Percentiles rank a stretch among this genome's conserved stretches.
These are phyloP conservation scores for Xenus cinereus DNA, from an alignment of 2,113 vertebrate species.

Conservation along the genomic window DNA sequence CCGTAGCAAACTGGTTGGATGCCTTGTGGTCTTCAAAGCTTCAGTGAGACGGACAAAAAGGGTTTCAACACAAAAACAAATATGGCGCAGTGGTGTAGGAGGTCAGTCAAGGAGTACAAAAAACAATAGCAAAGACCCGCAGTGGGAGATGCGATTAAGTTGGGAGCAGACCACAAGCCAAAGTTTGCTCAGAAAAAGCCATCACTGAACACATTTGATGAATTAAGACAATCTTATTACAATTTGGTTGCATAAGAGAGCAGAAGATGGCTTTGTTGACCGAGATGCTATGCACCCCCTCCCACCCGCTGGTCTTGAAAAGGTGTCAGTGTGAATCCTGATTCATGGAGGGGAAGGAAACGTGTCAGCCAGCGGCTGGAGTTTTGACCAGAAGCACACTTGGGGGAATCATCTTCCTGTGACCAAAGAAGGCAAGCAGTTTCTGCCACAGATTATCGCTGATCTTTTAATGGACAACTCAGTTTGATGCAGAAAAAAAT, in stretches of 20 bases:
- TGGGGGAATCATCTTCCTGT: neutral
- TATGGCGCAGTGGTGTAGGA: neutral
- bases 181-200: neutral
- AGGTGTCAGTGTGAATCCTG: neutral
- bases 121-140: neutral
- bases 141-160: neutral
- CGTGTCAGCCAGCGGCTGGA: rapidly evolving
- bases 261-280: neutral
- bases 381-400: neutral
- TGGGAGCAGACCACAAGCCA: neutral
- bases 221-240: neutral
- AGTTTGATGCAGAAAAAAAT: neutral
- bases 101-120: neutral
- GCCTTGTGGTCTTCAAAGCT: neutral
- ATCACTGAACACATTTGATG: neutral
- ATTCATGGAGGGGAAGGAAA: neutral
- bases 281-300: neutral
- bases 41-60: neutral
- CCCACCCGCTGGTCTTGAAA: neutral
- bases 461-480: neutral
- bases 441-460: neutral
- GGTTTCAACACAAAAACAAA: neutral
- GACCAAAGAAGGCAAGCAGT: neutral
- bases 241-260: neutral
- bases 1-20: neutral